Base-by-base conservation (phyloP, 2,797 vertebrate species). In the Catamblyrhynchus diadema region DNA sequence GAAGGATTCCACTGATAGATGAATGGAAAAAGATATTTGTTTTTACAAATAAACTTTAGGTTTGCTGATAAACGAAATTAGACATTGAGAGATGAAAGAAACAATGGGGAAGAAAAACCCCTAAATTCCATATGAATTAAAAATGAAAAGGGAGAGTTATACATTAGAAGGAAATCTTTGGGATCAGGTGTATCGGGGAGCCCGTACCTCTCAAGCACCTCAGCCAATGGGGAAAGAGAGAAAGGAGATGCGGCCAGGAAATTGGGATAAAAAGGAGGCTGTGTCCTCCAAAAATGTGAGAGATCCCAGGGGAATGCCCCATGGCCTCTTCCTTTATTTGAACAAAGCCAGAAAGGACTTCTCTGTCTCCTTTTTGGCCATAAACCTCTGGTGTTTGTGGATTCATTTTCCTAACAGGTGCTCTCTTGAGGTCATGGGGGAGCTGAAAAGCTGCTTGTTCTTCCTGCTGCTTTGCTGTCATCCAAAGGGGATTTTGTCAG, bases 181-280 rank as follows among this genome's bases (percentile, higher is more conserved):
- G 13, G 9, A 54, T 54, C 5, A 22, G 32, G 51, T 3, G 4
- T n/a, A 22, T 22, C 1, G 2, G 20, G 30, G 19, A 32, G 53
- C 22, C 53, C 10, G 20, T 54, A 13, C 53, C 13, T 54, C 32
- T 54, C 20, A n/a, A n/a, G 53, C 9, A 22, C 20, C 53, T n/a
- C 20, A 22, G 20, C 53, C 32, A 10, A 22, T 22, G 32, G 53
- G 13, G 32, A 54, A 54, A 54, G 53, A n/a, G 9, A n/a, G 32
- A 7, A n/a, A 20, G 21, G 20, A n/a, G n/a, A 14, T 4, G 2
- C 0, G 3, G 13, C 32, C 1, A 3, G 53, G 53, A 54, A 54
- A n/a, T n/a, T 10, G 2, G 32, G 32, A 54, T n/a, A 22, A 54
- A 22, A 54, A 54, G 32, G 6, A 54, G 53, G 32, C 20, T n/a